A percentile compares a stretch with the other conserved stretches of the same genome.
Conservation (phyloP, 2,888 invertebrate genomes). For the Serrognathus titanus region DNA sequence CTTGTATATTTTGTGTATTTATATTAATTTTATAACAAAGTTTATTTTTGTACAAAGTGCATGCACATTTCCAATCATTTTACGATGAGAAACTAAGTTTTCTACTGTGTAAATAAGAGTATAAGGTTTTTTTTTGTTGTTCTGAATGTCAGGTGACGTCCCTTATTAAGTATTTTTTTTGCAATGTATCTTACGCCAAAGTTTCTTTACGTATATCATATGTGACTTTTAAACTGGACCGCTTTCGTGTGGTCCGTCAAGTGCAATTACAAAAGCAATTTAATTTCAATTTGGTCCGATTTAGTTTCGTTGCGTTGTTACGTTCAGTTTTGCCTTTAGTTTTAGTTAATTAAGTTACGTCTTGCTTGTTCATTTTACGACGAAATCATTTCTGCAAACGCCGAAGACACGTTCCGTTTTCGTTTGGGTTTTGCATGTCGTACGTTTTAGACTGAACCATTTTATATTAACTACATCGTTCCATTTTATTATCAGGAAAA, state of each 20-base stretch:
- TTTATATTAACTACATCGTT: no score
- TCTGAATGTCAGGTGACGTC: background rate
- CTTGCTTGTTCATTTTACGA: background rate
- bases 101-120: slow-evolving; percentile 2
- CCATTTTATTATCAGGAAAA: no score
- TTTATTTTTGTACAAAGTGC: slow-evolving; percentile 21
- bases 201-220: slow-evolving; percentile 10
- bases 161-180: slow-evolving; percentile 2
- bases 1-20: slow-evolving; percentile 19
- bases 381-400: background rate
- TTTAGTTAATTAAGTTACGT: background rate
- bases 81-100: slow-evolving; percentile 4
- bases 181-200: slow-evolving; percentile 19
- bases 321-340: background rate
- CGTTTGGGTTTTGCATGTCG: no score
- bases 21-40: slow-evolving; percentile 17
- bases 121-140: slow-evolving; percentile 5
- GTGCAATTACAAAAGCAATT: slow-evolving; percentile 21
- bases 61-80: slow-evolving; percentile 6
- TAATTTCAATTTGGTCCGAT: background rate
- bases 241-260: slow-evolving; percentile 13
- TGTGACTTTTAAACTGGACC: slow-evolving; percentile 15
- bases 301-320: slow-evolving; percentile 1
- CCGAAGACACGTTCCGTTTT: no score
- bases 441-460: no score